These are phyloP conservation scores for Caenorhabditis latens DNA, from an alignment of 1,140 invertebrate species.

Conservation along the genomic window DNA sequence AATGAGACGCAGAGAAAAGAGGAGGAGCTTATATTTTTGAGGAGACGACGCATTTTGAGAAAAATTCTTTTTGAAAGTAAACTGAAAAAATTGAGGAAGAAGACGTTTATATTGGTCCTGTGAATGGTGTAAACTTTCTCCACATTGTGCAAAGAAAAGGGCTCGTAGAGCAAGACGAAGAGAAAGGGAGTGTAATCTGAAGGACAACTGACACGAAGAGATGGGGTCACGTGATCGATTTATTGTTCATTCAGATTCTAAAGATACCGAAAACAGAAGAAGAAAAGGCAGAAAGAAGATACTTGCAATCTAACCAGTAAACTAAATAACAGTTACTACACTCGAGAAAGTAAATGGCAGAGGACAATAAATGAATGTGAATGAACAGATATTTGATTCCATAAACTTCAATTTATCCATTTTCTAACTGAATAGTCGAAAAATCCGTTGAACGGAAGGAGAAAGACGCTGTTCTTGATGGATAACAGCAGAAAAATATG, in stretches of 20 bases:
- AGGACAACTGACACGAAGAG: slow-evolving; percentile 44
- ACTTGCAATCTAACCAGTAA: slow-evolving; percentile 6
- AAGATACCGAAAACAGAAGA: background rate
- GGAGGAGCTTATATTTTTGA: slow-evolving; percentile 22
- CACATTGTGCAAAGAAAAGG: slow-evolving; percentile 46
- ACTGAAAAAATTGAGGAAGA: background rate
- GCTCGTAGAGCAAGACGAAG: slow-evolving; percentile 21
- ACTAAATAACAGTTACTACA: background rate
- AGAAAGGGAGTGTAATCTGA: slow-evolving; percentile 23
- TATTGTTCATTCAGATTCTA: slow-evolving; percentile 31
- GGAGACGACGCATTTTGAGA: slow-evolving; percentile 16
- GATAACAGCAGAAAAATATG: no score
- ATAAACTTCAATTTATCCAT: no score
- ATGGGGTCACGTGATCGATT: slow-evolving; percentile 52
- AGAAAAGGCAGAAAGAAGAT: background rate
- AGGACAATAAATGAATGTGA: no score
- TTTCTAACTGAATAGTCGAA: no score
- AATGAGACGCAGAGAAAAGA: slow-evolving; percentile 32
- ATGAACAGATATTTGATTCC: no score
- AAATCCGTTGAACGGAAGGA: no score
- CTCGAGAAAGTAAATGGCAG: no score
- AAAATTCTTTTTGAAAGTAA: slow-evolving; percentile 14
- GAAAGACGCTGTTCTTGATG: no score
- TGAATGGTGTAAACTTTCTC: slow-evolving; percentile 46
- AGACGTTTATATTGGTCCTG: slow-evolving; percentile 21